Evolutionary conservation across 1,140 invertebrate genomes (phyloP).

Genomic region (Ceratina australensis): DNA sequence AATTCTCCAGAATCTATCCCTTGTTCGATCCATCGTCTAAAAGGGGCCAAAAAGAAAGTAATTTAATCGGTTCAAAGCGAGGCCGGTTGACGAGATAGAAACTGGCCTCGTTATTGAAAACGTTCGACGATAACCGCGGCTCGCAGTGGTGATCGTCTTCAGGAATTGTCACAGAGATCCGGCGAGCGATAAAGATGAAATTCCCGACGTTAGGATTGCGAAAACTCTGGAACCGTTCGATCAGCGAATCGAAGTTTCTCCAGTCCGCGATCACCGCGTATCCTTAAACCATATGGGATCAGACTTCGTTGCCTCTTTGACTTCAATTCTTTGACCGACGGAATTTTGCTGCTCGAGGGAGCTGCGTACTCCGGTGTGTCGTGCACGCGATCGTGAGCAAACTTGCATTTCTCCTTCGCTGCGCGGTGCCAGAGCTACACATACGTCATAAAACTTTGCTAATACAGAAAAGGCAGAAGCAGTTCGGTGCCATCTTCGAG

Average conservation of each 20-base stretch:
- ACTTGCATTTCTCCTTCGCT: conserved; percentile 57
- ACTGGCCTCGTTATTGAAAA: not conserved
- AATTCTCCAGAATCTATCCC: not conserved
- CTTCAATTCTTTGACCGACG: conserved; percentile 33
- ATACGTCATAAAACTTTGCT: conserved; percentile 68
- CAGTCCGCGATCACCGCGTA: not conserved
- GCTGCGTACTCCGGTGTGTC: not conserved
- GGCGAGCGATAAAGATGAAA: not conserved
- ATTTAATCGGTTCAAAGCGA: conserved; percentile 17
- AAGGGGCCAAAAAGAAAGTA: conserved; percentile 6
- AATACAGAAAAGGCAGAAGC: conserved; percentile 57
- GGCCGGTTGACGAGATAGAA: not conserved
- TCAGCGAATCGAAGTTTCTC: not conserved
- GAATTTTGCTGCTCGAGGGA: not conserved
- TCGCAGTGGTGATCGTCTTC: not conserved
- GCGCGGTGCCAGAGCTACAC: conserved; percentile 50
- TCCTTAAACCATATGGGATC: not conserved
- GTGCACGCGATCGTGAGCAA: conserved; percentile 12
- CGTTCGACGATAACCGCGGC: too few species aligned
- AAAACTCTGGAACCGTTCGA: not conserved
- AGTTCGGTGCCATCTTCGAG: conserved; percentile 35
- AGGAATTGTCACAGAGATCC: not conserved
- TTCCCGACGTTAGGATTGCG: not conserved
- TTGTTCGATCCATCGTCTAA: not conserved
- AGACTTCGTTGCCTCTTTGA: not conserved